Evolutionary conservation across 2,888 invertebrate genomes (phyloP).

Genomic region (Mylabris sibirica): DNA sequence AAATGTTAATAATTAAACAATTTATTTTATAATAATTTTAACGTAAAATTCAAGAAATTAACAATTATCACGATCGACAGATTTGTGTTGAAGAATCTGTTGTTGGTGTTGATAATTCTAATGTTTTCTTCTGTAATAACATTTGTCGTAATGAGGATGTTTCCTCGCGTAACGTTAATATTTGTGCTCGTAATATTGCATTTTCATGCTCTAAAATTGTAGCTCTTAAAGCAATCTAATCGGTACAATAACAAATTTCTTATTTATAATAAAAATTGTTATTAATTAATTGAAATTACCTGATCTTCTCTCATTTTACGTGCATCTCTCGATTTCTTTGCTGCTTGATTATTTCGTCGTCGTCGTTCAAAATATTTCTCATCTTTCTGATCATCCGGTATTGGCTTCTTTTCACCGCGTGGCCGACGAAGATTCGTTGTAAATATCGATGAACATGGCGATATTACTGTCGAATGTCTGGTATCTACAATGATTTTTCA

Average conservation of each 20-base stretch:
- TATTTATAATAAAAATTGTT: neutral
- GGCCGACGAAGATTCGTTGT: slow-evolving; percentile 63
- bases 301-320: slow-evolving; percentile 88
- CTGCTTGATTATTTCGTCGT: slow-evolving; percentile 88
- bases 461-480: slow-evolving; percentile 18
- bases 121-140: slow-evolving; percentile 63
- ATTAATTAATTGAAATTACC: slow-evolving; percentile 58
- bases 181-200: slow-evolving; percentile 82
- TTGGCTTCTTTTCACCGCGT: slow-evolving; percentile 84
- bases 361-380: slow-evolving; percentile 89
- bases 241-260: neutral
- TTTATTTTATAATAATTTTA: neutral
- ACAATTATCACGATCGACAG: neutral
- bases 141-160: slow-evolving; percentile 74
- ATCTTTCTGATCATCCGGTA: slow-evolving; percentile 87
- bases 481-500: slow-evolving; percentile 15
- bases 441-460: slow-evolving; percentile 38
- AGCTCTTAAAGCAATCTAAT: slow-evolving; percentile 81
- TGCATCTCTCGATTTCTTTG: slow-evolving; percentile 90
- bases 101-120: slow-evolving; percentile 46
- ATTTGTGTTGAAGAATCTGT: slow-evolving; percentile 19
- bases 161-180: slow-evolving; percentile 82
- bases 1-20: neutral
- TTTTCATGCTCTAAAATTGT: slow-evolving; percentile 89
- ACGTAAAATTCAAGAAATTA: neutral